phyloP scores from a whole-genome alignment of 2,888 invertebrate genomes.

The Hypselothyrea guttata region DNA sequence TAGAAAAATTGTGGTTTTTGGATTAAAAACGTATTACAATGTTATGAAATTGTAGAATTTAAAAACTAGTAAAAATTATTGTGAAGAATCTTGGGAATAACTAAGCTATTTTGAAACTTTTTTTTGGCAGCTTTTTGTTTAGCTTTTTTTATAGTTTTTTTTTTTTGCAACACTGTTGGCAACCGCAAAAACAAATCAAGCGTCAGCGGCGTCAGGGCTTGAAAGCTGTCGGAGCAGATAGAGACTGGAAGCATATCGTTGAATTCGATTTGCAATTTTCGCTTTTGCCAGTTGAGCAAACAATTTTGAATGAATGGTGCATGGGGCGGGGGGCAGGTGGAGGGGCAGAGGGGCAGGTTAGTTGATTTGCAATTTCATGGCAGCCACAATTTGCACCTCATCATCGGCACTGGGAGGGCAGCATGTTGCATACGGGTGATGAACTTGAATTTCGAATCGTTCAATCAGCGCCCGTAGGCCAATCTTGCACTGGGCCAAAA shows the following conservation, averaged over 20 bases:
- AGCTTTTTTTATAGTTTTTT: no score
- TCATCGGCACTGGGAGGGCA: constrained; percentile 46
- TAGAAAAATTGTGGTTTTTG: no score
- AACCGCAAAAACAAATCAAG: constrained; percentile 76
- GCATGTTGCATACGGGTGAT: constrained; percentile 43
- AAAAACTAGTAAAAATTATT: no score
- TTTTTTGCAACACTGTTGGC: no score
- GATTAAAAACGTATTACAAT: no score
- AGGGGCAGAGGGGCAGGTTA: not conserved
- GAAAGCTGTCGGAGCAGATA: constrained; percentile 4
- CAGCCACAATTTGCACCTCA: constrained; percentile 76
- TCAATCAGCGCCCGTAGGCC: constrained; percentile 58
- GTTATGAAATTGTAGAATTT: no score
- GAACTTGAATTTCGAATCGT: constrained; percentile 65
- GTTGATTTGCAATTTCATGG: constrained; percentile 77
- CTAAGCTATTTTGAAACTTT: no score
- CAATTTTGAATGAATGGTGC: constrained; percentile 73
- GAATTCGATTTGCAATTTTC: constrained; percentile 56
- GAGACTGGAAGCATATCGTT: constrained; percentile 9
- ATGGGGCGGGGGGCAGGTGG: constrained; percentile 16
- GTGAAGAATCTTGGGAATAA: no score
- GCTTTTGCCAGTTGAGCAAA: constrained; percentile 64
- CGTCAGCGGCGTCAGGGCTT: constrained; percentile 22
- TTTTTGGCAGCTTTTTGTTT: no score
- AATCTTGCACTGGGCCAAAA: constrained; percentile 41